Percentiles rank a stretch among this genome's conserved stretches.
Conservation (phyloP, 2,888 invertebrate species). For the Coecobrya sp. region DNA sequence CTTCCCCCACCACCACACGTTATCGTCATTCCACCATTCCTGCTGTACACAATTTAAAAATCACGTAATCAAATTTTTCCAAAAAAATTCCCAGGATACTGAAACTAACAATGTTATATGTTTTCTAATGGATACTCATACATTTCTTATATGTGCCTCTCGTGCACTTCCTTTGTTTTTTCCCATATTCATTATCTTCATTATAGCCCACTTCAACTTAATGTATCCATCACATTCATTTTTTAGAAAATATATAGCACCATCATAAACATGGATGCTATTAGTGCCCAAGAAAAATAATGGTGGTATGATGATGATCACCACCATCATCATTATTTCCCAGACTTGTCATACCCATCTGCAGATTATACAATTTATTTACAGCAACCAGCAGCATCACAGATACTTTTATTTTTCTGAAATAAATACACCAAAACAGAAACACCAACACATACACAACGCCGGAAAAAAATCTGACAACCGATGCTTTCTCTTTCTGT, state of each 20-base stretch:
- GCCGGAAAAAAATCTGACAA: slow-evolving; percentile 4
- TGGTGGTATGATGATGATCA: not conserved
- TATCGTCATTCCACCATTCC: not conserved
- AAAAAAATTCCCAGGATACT: not conserved
- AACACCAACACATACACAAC: not conserved
- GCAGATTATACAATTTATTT: not conserved
- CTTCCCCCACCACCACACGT: not conserved
- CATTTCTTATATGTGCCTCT: too few relatives aligned
- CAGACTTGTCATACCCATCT: not conserved
- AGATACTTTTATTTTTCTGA: not conserved
- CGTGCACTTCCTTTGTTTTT: not conserved
- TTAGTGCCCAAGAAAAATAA: not conserved
- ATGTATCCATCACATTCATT: not conserved
- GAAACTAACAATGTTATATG: not conserved
- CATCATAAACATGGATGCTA: not conserved
- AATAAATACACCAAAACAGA: not conserved
- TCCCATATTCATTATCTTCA: not conserved
- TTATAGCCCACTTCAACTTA: not conserved
- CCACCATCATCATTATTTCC: not conserved
- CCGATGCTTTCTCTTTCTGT: not conserved
- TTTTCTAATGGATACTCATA: too few relatives aligned
- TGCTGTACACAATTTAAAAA: not conserved
- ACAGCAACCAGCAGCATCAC: not conserved
- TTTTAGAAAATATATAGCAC: not conserved
- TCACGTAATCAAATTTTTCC: not conserved